Conservation (phyloP, 2,797 vertebrate species). For the Danio choprae region DNA sequence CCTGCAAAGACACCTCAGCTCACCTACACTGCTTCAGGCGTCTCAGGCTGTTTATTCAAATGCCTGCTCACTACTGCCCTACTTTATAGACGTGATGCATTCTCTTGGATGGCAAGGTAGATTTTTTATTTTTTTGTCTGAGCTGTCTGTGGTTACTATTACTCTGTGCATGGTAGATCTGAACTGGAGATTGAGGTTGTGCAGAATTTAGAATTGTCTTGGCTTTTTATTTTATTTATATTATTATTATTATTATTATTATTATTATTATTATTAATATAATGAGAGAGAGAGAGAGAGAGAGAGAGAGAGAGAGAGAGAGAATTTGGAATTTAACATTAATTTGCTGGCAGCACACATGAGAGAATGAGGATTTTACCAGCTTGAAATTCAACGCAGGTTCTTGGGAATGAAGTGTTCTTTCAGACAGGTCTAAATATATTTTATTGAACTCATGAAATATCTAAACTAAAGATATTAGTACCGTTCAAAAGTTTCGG, state of each 20-base stretch:
- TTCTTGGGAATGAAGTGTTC: neutral
- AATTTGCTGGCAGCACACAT: neutral
- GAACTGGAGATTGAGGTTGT: neutral
- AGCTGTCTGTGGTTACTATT: neutral
- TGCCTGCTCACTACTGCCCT: slow-evolving; percentile 27
- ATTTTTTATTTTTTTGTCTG: slow-evolving; percentile 3
- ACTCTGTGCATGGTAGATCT: neutral
- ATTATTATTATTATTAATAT: no score
- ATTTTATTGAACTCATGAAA: neutral
- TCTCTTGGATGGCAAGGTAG: slow-evolving; percentile 10
- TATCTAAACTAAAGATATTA: neutral
- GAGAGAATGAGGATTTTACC: neutral
- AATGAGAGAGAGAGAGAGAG: no score
- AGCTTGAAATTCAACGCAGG: neutral
- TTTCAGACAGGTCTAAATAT: neutral
- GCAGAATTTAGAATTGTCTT: neutral
- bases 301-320: no score
- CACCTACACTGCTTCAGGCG: slow-evolving; percentile 44
- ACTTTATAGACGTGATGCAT: slow-evolving; percentile 39
- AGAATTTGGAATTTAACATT: neutral
- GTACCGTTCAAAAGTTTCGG: neutral
- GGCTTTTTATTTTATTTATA: neutral
- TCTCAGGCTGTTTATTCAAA: slow-evolving; percentile 44
- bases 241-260: no score
- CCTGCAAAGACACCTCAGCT: slow-evolving; percentile 44